phyloP scores from a whole-genome alignment of 2,113 vertebrate genomes.

The Copsychus sechellarum region DNA sequence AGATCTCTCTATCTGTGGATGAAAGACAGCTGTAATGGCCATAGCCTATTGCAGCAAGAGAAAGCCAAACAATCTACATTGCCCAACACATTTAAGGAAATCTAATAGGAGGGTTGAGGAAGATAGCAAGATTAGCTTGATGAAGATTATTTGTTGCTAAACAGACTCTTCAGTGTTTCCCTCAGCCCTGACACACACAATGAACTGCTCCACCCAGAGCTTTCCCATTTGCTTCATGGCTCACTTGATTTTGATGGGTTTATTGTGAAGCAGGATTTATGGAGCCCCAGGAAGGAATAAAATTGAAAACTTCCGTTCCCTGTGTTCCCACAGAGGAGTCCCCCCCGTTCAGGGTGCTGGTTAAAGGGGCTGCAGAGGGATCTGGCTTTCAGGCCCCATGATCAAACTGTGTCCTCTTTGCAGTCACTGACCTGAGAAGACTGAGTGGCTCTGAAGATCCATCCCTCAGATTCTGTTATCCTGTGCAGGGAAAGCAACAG shows the following conservation, averaged over 20 bases:
- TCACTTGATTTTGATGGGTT: conserved; percentile 47
- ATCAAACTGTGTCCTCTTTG: not conserved
- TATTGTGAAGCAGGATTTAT: conserved; percentile 52
- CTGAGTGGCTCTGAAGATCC: not conserved
- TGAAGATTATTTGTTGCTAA: conserved; percentile 50
- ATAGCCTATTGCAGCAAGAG: conserved; percentile 23
- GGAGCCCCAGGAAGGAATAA: conserved; percentile 33
- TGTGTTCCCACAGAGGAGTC: not conserved
- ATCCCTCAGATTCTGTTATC: not conserved
- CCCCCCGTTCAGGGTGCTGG: fast-evolving
- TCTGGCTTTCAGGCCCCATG: fast-evolving
- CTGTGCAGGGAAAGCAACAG: not conserved
- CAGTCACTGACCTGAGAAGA: fast-evolving
- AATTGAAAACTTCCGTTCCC: conserved; percentile 38
- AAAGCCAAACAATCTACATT: conserved; percentile 39
- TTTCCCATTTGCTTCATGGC: conserved; percentile 48
- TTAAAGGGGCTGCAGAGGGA: not conserved
- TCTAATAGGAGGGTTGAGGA: conserved; percentile 28
- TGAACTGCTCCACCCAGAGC: conserved; percentile 30
- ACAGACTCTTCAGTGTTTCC: conserved; percentile 1
- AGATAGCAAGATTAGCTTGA: conserved; percentile 38
- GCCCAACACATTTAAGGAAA: conserved; percentile 20
- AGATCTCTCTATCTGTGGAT: not conserved
- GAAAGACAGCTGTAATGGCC: not conserved
- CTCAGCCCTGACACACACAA: not conserved